Conservation (phyloP, 1,140 invertebrate genomes). For the Drosophila nasuta region DNA sequence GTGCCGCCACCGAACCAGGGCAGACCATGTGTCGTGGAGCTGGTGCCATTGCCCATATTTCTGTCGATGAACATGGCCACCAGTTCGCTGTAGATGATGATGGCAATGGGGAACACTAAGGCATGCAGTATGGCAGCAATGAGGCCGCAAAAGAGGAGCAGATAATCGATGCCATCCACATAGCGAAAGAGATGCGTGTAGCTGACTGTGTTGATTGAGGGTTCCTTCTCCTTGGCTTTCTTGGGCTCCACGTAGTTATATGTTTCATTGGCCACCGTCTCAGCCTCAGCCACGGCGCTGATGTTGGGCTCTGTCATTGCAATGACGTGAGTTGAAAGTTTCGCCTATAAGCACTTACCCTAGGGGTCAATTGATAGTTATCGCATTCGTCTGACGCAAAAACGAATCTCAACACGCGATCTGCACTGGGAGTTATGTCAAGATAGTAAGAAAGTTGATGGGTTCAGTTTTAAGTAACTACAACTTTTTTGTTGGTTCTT, state of each 20-base stretch:
- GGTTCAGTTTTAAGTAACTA: not conserved
- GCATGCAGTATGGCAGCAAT: conserved; percentile 87
- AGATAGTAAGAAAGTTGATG: no score
- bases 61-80: conserved; percentile 88
- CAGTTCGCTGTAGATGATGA: conserved; percentile 89
- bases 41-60: conserved; percentile 72
- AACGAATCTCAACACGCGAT: conserved; percentile 22
- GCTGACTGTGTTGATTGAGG: conserved; percentile 42
- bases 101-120: conserved; percentile 88
- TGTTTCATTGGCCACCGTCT: no score
- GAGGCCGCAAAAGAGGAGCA: conserved; percentile 85
- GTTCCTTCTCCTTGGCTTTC: conserved; percentile 49
- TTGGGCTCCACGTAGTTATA: conserved; percentile 23
- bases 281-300: conserved; percentile 14
- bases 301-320: conserved; percentile 51
- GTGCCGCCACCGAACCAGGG: conserved; percentile 85
- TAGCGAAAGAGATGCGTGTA: conserved; percentile 86
- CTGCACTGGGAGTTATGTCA: not conserved
- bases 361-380: conserved; percentile 79
- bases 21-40: conserved; percentile 84
- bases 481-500: no score
- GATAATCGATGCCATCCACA: conserved; percentile 60
- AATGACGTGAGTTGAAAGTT: conserved; percentile 26
- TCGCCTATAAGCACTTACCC: conserved; percentile 67
- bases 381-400: conserved; percentile 11